Base-by-base conservation (phyloP, 2,888 invertebrate species). In the Orchesellides sinensis region DNA sequence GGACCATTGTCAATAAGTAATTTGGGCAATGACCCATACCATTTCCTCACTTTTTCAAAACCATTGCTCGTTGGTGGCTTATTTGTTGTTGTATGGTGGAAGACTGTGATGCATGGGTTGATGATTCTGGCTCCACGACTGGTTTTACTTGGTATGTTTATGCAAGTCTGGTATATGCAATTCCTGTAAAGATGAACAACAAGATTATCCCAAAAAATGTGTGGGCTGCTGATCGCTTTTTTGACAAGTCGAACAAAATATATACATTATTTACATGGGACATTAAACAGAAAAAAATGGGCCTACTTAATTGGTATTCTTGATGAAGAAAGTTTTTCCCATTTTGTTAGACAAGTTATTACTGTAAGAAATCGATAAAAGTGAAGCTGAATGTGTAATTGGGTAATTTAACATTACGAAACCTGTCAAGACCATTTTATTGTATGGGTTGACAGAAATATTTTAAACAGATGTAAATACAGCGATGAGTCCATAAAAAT, bases 351-450 rank as follows among this genome's bases (percentile, higher is more conserved):
- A 49, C 17, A 69, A 52, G 40, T 69, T 40, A 40, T 40, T 40
- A 40, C 40, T 40, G 10, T 5, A 40, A 6, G 32, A 32, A 6
- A 45, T 25, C 49, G 49, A 66, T 66, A 66, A 66, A 49, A 66
- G 27, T n/a, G 23, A 56, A 59, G 40, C 29, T 72, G 40, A 47
- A 47, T 35, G 49, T 74, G 63, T 63, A 74, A 74, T 63, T 74
- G 65, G 63, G 65, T 54, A 74, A 74, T 74, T 52, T 61, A 32
- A 65, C 63, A 61, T 74, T 63, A 74, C 63, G 63, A 74, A 74
- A 74, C 74, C 63, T 63, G 63, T 35, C 40, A 52, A 17, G 52
- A 32, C 72, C 54, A 59, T 65, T 74, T 74, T 65, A 65, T 74
- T 65, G 65, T 40, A 32, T 56, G 52, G 59, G 59, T 52, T 63